phyloP scores from a whole-genome alignment of 2,797 vertebrate genomes.

The Gallinago stenura region DNA sequence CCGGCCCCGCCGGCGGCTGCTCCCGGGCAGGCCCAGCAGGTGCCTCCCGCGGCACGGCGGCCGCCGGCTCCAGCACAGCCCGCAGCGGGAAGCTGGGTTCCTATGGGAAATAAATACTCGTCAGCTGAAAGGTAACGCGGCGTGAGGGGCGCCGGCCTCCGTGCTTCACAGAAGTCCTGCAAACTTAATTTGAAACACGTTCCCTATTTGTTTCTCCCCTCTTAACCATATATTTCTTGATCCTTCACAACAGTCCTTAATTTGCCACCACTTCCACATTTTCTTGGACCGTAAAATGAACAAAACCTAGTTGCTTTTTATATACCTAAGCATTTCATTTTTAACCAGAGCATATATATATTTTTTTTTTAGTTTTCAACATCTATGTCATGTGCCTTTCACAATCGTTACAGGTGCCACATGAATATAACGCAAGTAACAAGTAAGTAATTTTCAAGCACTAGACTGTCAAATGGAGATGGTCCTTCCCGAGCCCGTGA shows the following conservation, averaged over 20 bases:
- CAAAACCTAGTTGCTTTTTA: background rate
- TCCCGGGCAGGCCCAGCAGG: accelerated
- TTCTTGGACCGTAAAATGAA: background rate
- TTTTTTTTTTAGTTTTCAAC: background rate
- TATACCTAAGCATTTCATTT: background rate
- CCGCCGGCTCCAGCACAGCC: background rate
- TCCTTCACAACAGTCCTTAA: background rate
- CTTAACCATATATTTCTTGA: background rate
- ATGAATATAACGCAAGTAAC: background rate
- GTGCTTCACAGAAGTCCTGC: background rate
- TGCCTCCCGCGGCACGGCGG: no score
- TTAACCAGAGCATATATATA: background rate
- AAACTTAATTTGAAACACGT: background rate
- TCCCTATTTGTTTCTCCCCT: background rate
- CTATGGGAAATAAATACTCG: background rate
- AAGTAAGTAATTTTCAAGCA: background rate
- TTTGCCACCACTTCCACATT: background rate
- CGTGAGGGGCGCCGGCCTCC: background rate
- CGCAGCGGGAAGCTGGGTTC: background rate
- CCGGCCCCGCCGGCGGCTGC: background rate
- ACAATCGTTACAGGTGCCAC: background rate
- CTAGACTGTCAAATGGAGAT: background rate
- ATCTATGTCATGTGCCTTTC: background rate
- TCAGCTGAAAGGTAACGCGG: background rate
- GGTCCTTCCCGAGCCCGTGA: accelerated